A percentile compares a stretch with the other conserved stretches of the same genome.
Conservation (phyloP, 2,888 invertebrate species). For the Netelia virgata region DNA sequence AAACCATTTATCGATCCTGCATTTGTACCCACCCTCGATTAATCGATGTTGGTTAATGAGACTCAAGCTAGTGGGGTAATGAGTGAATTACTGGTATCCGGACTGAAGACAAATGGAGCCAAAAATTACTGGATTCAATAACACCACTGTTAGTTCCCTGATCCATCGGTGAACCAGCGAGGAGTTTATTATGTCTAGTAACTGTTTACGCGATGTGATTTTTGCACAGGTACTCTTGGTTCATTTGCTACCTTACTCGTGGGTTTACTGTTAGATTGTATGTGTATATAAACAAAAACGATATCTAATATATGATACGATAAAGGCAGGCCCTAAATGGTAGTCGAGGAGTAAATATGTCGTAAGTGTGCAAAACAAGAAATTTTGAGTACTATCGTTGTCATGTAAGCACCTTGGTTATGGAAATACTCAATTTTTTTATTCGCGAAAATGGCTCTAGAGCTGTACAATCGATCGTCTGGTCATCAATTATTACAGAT, state of each 20-base stretch:
- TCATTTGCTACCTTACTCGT: too few relatives aligned
- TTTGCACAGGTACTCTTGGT: too few relatives aligned
- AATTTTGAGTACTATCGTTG: conserved; percentile 21
- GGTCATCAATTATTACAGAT: neutral
- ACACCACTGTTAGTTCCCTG: too few relatives aligned
- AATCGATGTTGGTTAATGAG: conserved; percentile 39
- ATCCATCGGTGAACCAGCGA: too few relatives aligned
- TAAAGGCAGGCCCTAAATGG: conserved; percentile 29
- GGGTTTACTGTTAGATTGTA: conserved; percentile 32
- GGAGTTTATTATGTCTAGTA: too few relatives aligned
- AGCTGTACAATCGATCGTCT: neutral
- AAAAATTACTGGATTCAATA: too few relatives aligned
- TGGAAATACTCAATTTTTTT: conserved; percentile 46
- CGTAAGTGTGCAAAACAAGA: conserved; percentile 21
- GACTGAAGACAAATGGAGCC: too few relatives aligned
- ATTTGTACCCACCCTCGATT: conserved; percentile 18
- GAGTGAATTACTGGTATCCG: too few relatives aligned
- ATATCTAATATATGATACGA: conserved; percentile 15
- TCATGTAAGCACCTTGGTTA: conserved; percentile 8
- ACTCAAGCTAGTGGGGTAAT: neutral
- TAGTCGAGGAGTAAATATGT: conserved; percentile 23
- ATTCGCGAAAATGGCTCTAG: conserved; percentile 15
- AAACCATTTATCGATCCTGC: neutral
- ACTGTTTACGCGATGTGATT: neutral
- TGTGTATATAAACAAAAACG: conserved; percentile 19